phyloP scores from a whole-genome alignment of 2,888 invertebrate genomes.

The Sinelater perroti region DNA sequence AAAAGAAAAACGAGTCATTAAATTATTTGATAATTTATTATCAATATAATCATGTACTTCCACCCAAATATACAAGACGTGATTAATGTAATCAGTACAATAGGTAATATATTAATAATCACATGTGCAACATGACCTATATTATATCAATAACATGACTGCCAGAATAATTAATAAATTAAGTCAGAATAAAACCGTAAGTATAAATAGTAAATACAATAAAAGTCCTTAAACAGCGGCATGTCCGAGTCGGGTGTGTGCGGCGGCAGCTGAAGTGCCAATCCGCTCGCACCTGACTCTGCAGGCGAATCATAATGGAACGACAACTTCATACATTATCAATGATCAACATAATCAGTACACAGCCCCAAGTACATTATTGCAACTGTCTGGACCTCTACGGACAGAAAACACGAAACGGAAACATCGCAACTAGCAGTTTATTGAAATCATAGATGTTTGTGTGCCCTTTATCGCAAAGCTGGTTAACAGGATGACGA shows the following conservation, averaged over 20 bases:
- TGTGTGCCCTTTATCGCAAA: too few relatives aligned
- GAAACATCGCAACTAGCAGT: too few relatives aligned
- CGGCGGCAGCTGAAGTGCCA: too few relatives aligned
- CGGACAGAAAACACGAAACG: too few relatives aligned
- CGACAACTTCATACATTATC: conserved; percentile 22
- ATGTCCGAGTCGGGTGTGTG: conserved; percentile 25
- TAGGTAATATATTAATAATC: conserved; percentile 57
- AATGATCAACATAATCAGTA: conserved; percentile 36
- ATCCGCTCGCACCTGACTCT: conserved; percentile 6
- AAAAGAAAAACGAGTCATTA: conserved; percentile 1
- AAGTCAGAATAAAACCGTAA: conserved; percentile 47
- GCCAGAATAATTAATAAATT: conserved; percentile 54
- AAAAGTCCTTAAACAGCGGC: conserved; percentile 24
- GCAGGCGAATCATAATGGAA: neutral
- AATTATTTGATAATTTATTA: conserved; percentile 41
- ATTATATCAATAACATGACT: conserved; percentile 52
- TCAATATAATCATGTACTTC: conserved; percentile 61
- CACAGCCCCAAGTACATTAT: conserved; percentile 22
- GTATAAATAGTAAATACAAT: conserved; percentile 32
- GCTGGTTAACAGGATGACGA: too few relatives aligned
- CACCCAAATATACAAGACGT: conserved; percentile 63
- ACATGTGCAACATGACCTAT: conserved; percentile 65
- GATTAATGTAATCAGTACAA: conserved; percentile 67
- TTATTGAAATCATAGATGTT: too few relatives aligned
- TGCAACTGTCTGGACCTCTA: conserved; percentile 15